phyloP scores from a whole-genome alignment of 2,113 vertebrate genomes.

The Hystrix brachyura region DNA sequence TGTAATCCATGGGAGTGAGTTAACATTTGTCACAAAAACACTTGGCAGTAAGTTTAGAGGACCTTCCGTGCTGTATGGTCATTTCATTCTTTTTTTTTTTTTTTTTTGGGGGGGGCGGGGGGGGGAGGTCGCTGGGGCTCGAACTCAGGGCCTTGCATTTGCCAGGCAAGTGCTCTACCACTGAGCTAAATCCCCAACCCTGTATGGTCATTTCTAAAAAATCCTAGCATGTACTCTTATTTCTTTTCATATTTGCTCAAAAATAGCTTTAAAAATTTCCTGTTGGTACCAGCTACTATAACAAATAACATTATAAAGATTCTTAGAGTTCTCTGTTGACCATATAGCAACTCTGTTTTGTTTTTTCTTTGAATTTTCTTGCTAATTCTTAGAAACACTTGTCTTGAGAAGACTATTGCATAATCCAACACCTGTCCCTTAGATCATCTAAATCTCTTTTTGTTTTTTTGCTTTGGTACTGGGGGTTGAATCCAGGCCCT shows the following conservation, averaged over 20 bases:
- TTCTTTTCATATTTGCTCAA: constrained; percentile 52
- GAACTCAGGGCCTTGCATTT: too few relatives aligned
- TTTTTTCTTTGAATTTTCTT: constrained; percentile 25
- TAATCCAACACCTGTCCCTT: not conserved
- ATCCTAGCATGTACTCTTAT: constrained; percentile 25
- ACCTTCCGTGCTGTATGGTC: not conserved
- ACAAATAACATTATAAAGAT: not conserved
- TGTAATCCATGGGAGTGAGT: constrained; percentile 1
- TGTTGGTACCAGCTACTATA: not conserved
- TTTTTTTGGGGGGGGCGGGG: too few relatives aligned
- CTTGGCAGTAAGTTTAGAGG: constrained; percentile 23
- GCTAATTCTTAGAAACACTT: constrained; percentile 37
- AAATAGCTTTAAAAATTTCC: constrained; percentile 26
- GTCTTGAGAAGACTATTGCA: constrained; percentile 7
- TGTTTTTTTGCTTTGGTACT: not conserved
- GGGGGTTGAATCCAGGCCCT: not conserved
- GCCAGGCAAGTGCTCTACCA: too few relatives aligned
- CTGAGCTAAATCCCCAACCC: too few relatives aligned
- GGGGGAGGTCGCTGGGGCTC: too few relatives aligned
- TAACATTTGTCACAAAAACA: constrained; percentile 39
- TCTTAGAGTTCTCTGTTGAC: constrained; percentile 2
- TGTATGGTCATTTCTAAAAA: not conserved
- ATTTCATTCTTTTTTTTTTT: not conserved
- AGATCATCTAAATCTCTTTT: not conserved
- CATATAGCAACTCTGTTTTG: not conserved